Evolutionary conservation across 2,797 vertebrate species (phyloP), one percentile per base, ranked within the genome.

Genomic region (Darevskia mixta): DNA sequence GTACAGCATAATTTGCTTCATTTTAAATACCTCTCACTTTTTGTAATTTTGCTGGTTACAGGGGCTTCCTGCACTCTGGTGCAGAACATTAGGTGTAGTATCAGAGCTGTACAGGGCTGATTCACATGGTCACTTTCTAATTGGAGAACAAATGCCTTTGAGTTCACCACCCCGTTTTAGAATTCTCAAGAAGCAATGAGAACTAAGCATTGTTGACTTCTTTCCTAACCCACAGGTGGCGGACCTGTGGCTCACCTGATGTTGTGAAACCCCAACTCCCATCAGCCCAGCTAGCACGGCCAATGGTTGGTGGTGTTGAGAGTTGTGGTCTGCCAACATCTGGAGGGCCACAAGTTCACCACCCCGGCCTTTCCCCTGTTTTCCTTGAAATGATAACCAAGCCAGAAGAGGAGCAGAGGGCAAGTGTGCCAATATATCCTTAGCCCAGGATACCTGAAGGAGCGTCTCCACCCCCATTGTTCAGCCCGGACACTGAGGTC

Each of bases 1-100:
- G 87, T 45, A 1, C 43, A 86, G 73, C 83, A 86, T 61, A 73
- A 87, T 2, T 1, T 87, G 64, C 23, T 85, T 81, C n/a, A 76
- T 89, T 55, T 81, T 78, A 64, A 79, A 67, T 67, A 18, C 9
- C 43, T 35, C 82, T 66, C n/a, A 82, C 45, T 45, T 5, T 66
- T 35, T 64, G 75, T 27, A 32, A 8, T 66, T 49, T 55, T 35
- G 20, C 32, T 45, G 41, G 35, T 75, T 35, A 25, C 8, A 23
- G 13, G 25, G 9, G 32, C 58, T 77, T 73, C 61, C 41, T 67
- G 61, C 17, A 29, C n/a, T 58, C 35, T 32, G 45, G 8, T 87
- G 32, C n/a, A 73, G 35, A 82, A 45, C 35, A 23, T 27, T 41
- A 76, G 11, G 35, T 49, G 58, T 38, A 43, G n/a, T 75, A 76